phyloP scores from a whole-genome alignment of 2,113 vertebrate genomes.

The Vidua macroura region DNA sequence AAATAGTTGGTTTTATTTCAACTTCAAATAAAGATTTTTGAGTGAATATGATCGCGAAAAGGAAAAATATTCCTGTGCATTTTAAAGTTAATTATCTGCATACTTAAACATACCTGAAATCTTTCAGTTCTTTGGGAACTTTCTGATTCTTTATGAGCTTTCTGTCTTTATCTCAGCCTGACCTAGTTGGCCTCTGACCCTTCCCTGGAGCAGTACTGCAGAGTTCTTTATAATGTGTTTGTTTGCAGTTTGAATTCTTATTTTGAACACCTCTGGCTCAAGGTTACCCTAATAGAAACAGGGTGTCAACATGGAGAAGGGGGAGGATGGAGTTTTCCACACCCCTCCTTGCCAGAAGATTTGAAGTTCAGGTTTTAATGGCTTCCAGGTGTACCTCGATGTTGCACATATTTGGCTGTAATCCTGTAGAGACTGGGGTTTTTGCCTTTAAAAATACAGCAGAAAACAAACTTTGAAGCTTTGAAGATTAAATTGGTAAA shows the following conservation, averaged over 20 bases:
- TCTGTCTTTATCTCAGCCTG: slow-evolving; percentile 36
- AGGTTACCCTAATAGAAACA: slow-evolving; percentile 61
- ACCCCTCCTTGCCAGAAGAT: neutral
- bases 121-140: neutral
- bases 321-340: slow-evolving; percentile 14
- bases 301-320: slow-evolving; percentile 9
- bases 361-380: slow-evolving; percentile 69
- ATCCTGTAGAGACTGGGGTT: slow-evolving; percentile 48
- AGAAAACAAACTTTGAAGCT: slow-evolving; percentile 68
- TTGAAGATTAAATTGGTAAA: slow-evolving; percentile 61
- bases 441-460: slow-evolving; percentile 71
- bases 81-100: neutral
- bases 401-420: slow-evolving; percentile 49
- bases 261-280: slow-evolving; percentile 68
- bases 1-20: neutral
- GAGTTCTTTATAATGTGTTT: slow-evolving; percentile 58
- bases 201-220: slow-evolving; percentile 27
- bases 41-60: neutral
- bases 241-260: slow-evolving; percentile 59
- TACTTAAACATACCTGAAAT: neutral
- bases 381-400: slow-evolving; percentile 72
- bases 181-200: slow-evolving; percentile 28
- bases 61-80: neutral
- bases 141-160: neutral
- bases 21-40: neutral